A percentile compares a stretch with the other conserved stretches of the same genome.
Evolutionary conservation across 1,140 invertebrate species (phyloP).

Genomic region (Reticulitermes speratus): DNA sequence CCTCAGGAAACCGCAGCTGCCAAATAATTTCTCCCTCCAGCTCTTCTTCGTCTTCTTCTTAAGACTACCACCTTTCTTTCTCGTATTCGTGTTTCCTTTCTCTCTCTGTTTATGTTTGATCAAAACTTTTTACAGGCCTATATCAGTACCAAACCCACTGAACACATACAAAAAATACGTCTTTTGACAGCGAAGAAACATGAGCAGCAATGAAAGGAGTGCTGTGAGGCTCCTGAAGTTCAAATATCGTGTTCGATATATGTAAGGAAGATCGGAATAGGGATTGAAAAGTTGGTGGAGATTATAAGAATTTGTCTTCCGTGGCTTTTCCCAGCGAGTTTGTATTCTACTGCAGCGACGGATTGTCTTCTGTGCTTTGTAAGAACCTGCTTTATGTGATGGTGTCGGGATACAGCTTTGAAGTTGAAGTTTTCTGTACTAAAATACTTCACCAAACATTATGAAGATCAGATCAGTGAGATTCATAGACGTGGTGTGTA

Average conservation of each 20-base stretch:
- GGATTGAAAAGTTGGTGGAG: not conserved
- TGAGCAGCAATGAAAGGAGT: not conserved
- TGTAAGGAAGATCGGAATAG: not conserved
- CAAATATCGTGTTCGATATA: not conserved
- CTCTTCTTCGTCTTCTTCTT: not conserved
- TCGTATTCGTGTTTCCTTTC: not conserved
- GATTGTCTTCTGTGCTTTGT: not conserved
- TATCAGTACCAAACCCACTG: not conserved
- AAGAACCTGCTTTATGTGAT: no score
- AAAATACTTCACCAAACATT: no score
- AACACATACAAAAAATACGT: not conserved
- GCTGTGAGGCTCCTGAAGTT: not conserved
- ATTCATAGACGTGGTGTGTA: no score
- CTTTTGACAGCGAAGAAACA: not conserved
- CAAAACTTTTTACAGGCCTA: not conserved
- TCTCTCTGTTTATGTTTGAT: not conserved
- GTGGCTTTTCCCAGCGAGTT: not conserved
- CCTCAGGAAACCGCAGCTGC: conserved; percentile 2
- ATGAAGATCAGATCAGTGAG: no score
- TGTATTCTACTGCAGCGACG: not conserved
- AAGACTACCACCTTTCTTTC: not conserved
- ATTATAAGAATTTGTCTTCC: not conserved
- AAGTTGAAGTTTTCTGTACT: no score
- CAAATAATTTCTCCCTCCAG: not conserved
- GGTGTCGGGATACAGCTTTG: no score